Conservation (phyloP, 2,797 vertebrate genomes). For the Holocentrus rufus region DNA sequence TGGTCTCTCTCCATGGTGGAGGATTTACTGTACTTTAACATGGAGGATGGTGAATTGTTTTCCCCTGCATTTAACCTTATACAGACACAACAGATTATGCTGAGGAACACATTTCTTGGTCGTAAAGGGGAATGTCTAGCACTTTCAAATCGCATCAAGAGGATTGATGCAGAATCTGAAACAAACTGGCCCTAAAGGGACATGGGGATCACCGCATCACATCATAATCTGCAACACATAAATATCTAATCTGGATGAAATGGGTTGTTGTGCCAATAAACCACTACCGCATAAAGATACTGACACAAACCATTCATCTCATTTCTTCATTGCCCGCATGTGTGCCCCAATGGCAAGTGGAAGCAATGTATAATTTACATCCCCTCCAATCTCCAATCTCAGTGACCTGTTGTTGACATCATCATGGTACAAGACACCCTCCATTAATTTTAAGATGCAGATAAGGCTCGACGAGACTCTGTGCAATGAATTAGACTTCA, state of each 20-base stretch:
- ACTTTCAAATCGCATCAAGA: not conserved
- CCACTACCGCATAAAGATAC: not conserved
- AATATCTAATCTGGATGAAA: constrained; percentile 18
- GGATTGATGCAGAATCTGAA: no score
- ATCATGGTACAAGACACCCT: not conserved
- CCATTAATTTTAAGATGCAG: not conserved
- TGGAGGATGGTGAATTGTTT: not conserved
- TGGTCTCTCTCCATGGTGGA: not conserved
- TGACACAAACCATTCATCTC: not conserved
- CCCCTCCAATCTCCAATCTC: not conserved
- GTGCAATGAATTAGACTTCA: no score
- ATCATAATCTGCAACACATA: constrained; percentile 10
- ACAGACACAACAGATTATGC: no score
- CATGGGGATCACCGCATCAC: not conserved
- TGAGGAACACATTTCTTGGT: no score
- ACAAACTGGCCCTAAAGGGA: not conserved
- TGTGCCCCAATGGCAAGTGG: not conserved
- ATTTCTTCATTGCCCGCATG: not conserved
- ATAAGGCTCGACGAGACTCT: not conserved
- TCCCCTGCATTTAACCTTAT: not conserved
- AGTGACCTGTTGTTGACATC: not conserved
- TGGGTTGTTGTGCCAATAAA: constrained; percentile 20
- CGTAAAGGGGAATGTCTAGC: not conserved
- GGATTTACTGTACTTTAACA: not conserved
- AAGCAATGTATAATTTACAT: not conserved